Base-by-base conservation (phyloP, 2,113 vertebrate genomes). In the Pantherophis guttatus region DNA sequence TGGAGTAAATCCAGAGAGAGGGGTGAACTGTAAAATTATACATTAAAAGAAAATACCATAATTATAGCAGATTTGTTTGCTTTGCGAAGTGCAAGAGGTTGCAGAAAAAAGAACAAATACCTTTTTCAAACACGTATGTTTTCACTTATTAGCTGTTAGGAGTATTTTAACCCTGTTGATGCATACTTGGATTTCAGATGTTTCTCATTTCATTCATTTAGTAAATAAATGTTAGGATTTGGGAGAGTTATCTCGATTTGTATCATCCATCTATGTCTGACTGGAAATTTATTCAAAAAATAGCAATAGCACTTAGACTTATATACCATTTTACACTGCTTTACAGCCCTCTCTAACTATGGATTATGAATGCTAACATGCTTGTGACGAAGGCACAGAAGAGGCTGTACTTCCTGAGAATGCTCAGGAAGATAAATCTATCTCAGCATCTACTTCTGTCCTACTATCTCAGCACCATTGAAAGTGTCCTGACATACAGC, bases 51-150 rank as follows among this genome's bases (percentile, higher is more conserved):
- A 53, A 88, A 90, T 62, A 59, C 53, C n/a, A 92, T 13, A 58
- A 88, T 53, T 88, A 29, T 39, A 88, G 88, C 86, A 92, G 39
- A 70, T 93, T 85, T 93, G 87, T 93, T 93, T 93, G 65, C 53
- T 89, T 89, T 33, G n/a, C 5, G 8, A 57, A 58, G 53, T 50
- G 54, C 65, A 52, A 7, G 50, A 55, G 87, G 62, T 89, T 55
- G 62, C 33, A 29, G 62, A 48, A 6, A 70, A 92, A 75, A 75
- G 70, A 52, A 92, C 53, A 89, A 89, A 93, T 85, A 93, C 59
- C 62, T 93, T 89, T 17, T 55, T 9, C 48, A 53, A 39, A 53
- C 29, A 53, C 87, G 44, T 88, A 92, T 81, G 24, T 85, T 81
- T 89, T 89, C 6, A 33, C 39, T 52, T 33, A 11, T 59, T 85